phyloP scores from a whole-genome alignment of 2,888 invertebrate genomes.

The Osmoderma eremita region DNA sequence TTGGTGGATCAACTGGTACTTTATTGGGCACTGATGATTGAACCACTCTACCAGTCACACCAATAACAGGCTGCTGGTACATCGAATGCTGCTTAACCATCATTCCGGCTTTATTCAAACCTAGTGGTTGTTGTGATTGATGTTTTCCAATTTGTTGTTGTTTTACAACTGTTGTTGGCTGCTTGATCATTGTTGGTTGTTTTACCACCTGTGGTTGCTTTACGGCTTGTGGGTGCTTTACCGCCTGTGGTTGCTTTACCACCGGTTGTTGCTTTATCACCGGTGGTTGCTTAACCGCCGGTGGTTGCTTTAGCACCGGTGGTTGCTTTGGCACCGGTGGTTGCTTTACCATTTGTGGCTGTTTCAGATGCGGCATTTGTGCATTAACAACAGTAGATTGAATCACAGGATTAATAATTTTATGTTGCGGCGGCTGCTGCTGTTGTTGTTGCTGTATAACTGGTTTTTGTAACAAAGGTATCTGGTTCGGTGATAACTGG shows the following conservation, averaged over 20 bases:
- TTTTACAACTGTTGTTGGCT: constrained; percentile 20
- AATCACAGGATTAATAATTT: constrained; percentile 38
- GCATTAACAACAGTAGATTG: constrained; percentile 52
- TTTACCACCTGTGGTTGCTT: constrained; percentile 37
- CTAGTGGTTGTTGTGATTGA: constrained; percentile 27
- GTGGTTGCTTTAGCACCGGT: constrained; percentile 9
- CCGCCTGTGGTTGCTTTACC: background rate
- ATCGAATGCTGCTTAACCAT: constrained; percentile 40
- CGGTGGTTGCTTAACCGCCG: background rate
- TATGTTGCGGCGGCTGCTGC: constrained; percentile 58
- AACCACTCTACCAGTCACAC: constrained; percentile 16
- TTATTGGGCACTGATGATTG: constrained; percentile 25
- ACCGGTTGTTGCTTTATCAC: too few relatives aligned
- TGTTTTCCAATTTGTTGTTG: constrained; percentile 30
- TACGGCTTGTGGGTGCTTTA: constrained; percentile 23
- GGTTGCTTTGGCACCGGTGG: constrained; percentile 37
- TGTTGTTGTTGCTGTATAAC: constrained; percentile 44
- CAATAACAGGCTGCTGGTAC: constrained; percentile 49
- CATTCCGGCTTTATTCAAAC: constrained; percentile 40
- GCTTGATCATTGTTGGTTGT: constrained; percentile 47
- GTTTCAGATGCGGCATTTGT: constrained; percentile 45
- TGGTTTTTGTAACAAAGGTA: constrained; percentile 32
- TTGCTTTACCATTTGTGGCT: constrained; percentile 42
- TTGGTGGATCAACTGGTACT: constrained; percentile 58
- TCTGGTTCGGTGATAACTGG: constrained; percentile 47